Evolutionary conservation across 2,888 invertebrate species (phyloP), one percentile per base, ranked within the genome.

Genomic region (Drosophila gaucha): DNA sequence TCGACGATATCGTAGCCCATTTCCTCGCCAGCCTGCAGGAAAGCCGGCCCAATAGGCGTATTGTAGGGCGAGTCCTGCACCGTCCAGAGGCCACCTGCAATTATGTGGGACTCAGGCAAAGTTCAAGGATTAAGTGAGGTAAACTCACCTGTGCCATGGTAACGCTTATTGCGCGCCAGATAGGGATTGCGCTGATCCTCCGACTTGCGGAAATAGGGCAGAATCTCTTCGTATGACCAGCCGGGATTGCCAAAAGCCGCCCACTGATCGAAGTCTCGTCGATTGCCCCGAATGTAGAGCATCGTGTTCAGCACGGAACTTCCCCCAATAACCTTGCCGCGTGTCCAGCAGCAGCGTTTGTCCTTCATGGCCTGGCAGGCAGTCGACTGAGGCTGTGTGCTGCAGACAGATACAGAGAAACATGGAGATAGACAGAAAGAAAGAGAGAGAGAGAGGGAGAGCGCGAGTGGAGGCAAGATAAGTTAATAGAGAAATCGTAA

Each of bases 121-220:
- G 8, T 8, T 18, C n/a, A 1, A 14, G 3, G 2, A 6, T 12
- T 0, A 12, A 5, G 4, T 9, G 5, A 20, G n/a, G 3, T 22
- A 8, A 30, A 10, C 39, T 39, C 3, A 39, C 96, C 96, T 76
- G 95, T 95, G 10, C 92, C 92, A 86, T 97, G 97, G 90, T 96
- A 94, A 78, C 92, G 93, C 30, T 92, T 95, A 86, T 95, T 95
- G 67, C 93, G 94, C 1, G 97, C 96, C 83, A 97, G 92, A 89
- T 97, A 97, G 0, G 97, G 97, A 90, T 96, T 98, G 72, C 96
- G 93, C 91, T 97, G 97, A 90, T 97, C 97, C 90, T 97, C 93
- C 0, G 97, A 97, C 90, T 97, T 97, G 88, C 95, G 95, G 90
- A 97, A 97, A 87, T 97, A 97, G 0, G 95, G 95, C 31, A 97